Evolutionary conservation across 2,797 vertebrate species (phyloP).

Genomic region (Eremophila alpestris): DNA sequence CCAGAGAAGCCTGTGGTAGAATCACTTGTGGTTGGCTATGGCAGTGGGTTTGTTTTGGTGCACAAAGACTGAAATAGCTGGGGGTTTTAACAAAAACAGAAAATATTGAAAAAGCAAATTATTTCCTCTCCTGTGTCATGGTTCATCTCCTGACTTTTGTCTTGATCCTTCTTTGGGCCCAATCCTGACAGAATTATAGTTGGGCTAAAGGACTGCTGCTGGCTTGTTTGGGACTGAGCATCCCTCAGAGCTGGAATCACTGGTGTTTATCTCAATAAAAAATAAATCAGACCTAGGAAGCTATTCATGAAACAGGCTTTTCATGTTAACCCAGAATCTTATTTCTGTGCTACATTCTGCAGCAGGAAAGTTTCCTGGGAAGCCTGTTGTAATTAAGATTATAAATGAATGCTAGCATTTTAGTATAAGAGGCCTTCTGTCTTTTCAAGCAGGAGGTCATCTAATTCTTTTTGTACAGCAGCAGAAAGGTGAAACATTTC

Average conservation of each 20-base stretch:
- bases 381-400: constrained; percentile 22
- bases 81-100: not conserved
- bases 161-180: not conserved
- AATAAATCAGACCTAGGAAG: not conserved
- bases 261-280: not conserved
- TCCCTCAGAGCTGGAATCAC: not conserved
- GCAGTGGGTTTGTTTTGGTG: not conserved
- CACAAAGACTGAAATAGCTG: not conserved
- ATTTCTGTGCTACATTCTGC: not conserved
- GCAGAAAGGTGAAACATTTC: constrained; percentile 13
- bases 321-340: not conserved
- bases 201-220: not conserved
- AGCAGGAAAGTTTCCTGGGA: constrained; percentile 5
- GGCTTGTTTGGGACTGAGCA: not conserved
- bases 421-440: not conserved
- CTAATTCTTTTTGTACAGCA: not conserved
- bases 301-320: not conserved
- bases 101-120: not conserved
- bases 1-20: not conserved
- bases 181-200: not conserved
- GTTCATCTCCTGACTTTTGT: not conserved
- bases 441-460: not conserved
- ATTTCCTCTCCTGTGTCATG: not conserved
- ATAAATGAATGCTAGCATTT: not conserved
- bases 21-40: not conserved